Evolutionary conservation across 2,797 vertebrate species (phyloP).

Genomic region (Siniperca undulata): DNA sequence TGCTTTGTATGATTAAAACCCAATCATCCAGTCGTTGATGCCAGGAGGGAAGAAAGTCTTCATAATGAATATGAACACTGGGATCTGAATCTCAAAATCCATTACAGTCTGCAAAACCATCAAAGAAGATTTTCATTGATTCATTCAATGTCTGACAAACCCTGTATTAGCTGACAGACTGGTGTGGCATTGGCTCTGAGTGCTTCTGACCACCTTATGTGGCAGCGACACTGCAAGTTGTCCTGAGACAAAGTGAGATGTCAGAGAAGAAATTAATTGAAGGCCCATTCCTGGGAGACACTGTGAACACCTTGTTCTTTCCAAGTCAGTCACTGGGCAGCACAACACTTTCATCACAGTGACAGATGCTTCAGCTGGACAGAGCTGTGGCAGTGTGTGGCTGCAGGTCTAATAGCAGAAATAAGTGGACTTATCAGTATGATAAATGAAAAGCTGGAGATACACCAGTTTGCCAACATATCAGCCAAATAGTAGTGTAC

Average conservation of each 20-base stretch:
- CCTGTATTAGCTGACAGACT: not conserved
- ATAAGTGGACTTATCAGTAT: conserved; percentile 12
- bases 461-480: not conserved
- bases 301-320: conserved; percentile 53
- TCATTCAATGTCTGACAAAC: not conserved
- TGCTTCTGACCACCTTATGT: conserved; percentile 10
- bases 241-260: conserved; percentile 54
- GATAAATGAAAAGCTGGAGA: conserved; percentile 30
- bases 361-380: conserved; percentile 49
- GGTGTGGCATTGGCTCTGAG: not conserved
- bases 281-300: conserved; percentile 37
- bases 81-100: not conserved
- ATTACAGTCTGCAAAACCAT: not conserved
- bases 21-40: conserved; percentile 11
- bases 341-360: conserved; percentile 43
- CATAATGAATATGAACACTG: conserved; percentile 7
- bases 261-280: conserved; percentile 44
- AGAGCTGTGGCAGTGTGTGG: conserved; percentile 7
- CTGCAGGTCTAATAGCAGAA: conserved; percentile 25
- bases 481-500: not conserved
- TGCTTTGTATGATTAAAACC: conserved; percentile 16
- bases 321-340: conserved; percentile 41
- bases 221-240: conserved; percentile 10
- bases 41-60: not conserved
- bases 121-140: too few relatives aligned